Conservation (phyloP, 2,888 invertebrate species). For the Melieria picta region DNA sequence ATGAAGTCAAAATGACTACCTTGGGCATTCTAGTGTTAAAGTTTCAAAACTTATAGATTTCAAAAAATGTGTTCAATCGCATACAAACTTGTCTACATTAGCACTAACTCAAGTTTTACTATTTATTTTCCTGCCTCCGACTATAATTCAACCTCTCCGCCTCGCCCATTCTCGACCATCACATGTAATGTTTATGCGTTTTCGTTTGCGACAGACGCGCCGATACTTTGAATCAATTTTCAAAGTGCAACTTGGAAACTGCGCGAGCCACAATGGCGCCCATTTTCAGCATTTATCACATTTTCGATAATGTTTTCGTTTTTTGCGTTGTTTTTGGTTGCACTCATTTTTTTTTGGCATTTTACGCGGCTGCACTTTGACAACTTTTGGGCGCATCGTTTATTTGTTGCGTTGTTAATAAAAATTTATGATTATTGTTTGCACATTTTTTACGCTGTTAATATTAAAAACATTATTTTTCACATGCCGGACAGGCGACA, state of each 20-base stretch:
- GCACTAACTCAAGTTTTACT: neutral
- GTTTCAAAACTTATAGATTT: too few species aligned
- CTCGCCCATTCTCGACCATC: too few species aligned
- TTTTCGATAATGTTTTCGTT: neutral
- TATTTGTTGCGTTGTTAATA: conserved; percentile 52
- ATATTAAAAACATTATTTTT: conserved; percentile 64
- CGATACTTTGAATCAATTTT: neutral
- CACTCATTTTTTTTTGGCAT: conserved; percentile 2
- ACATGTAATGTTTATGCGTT: too few species aligned
- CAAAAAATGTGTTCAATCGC: neutral
- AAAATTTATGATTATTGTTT: conserved; percentile 66
- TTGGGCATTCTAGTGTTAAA: too few species aligned
- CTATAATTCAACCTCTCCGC: too few species aligned
- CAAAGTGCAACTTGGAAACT: neutral
- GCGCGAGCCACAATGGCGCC: neutral
- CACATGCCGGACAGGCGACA: conserved; percentile 55
- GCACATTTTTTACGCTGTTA: conserved; percentile 64
- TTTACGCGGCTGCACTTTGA: conserved; percentile 19
- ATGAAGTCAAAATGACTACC: too few species aligned
- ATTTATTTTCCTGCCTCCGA: too few species aligned
- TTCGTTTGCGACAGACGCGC: too few species aligned
- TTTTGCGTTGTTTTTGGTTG: neutral
- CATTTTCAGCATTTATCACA: neutral
- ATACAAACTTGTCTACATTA: neutral
- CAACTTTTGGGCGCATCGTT: conserved; percentile 16